Percentiles rank a stretch among this genome's conserved stretches.
phyloP scores from a whole-genome alignment of 2,797 vertebrate species.

The Myotis planiceps region DNA sequence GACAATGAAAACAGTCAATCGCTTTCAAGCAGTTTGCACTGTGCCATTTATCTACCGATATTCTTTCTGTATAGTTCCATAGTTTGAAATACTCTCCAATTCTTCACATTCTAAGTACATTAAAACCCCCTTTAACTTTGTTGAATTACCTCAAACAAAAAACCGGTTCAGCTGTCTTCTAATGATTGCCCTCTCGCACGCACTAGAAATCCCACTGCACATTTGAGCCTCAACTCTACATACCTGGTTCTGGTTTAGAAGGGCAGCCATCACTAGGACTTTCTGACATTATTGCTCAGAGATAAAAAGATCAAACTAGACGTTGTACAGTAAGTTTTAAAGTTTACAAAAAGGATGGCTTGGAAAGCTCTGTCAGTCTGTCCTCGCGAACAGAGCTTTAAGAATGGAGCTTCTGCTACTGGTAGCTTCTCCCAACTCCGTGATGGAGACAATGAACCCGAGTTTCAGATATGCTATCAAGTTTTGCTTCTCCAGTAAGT shows the following conservation, averaged over 20 bases:
- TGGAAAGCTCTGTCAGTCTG: conserved; percentile 33
- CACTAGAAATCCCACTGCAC: background rate
- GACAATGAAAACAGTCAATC: background rate
- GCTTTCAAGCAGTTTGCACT: conserved; percentile 41
- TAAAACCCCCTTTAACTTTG: conserved; percentile 7
- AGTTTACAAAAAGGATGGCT: conserved; percentile 48
- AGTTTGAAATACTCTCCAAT: conserved; percentile 42
- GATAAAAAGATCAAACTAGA: conserved; percentile 46
- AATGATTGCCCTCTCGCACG: background rate
- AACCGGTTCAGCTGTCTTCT: background rate
- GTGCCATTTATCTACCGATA: background rate
- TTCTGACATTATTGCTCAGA: conserved; percentile 83
- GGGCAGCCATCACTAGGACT: conserved; percentile 76
- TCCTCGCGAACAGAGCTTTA: conserved; percentile 56
- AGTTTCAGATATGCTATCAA: conserved; percentile 69
- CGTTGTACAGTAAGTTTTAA: conserved; percentile 25
- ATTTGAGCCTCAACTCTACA: background rate
- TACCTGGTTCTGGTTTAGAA: conserved; percentile 86
- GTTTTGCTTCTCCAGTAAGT: conserved; percentile 71
- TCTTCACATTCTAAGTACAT: background rate
- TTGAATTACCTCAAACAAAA: background rate
- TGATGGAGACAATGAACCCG: conserved; percentile 47
- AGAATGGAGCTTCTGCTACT: conserved; percentile 52
- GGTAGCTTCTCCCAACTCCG: conserved; percentile 38
- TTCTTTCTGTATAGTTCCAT: background rate